Evolutionary conservation across 2,797 vertebrate species (phyloP).

Genomic region (Selene dorsalis): DNA sequence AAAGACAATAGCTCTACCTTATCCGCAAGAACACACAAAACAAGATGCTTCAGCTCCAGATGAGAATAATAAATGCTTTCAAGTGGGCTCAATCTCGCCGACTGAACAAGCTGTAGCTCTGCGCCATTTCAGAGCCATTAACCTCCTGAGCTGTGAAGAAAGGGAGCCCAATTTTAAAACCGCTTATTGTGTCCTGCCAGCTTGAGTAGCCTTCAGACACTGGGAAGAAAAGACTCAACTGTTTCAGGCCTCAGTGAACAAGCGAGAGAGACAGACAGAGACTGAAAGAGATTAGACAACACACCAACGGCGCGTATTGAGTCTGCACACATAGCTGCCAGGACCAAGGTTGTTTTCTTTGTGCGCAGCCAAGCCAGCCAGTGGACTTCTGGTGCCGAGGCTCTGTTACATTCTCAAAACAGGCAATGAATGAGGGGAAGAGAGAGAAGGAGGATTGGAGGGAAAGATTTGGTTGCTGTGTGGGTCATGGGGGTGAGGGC

Average conservation of each 20-base stretch:
- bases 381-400: constrained; percentile 72
- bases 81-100: constrained; percentile 80
- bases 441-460: constrained; percentile 65
- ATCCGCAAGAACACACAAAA: constrained; percentile 74
- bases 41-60: constrained; percentile 74
- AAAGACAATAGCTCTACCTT: constrained; percentile 83
- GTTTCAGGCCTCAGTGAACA: constrained; percentile 82
- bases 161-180: constrained; percentile 81
- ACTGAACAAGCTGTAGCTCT: constrained; percentile 72
- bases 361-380: constrained; percentile 75
- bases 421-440: constrained; percentile 61
- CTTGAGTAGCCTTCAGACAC: constrained; percentile 78
- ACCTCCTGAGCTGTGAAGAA: constrained; percentile 80
- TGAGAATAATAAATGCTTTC: constrained; percentile 83
- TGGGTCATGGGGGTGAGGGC: constrained; percentile 70
- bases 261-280: constrained; percentile 75
- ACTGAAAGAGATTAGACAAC: constrained; percentile 82
- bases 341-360: constrained; percentile 80
- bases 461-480: constrained; percentile 69
- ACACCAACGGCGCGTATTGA: constrained; percentile 72
- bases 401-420: constrained; percentile 67
- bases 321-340: constrained; percentile 75
- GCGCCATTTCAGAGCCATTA: constrained; percentile 82
- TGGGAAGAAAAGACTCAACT: constrained; percentile 80
- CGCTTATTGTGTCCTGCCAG: constrained; percentile 80